phyloP scores from a whole-genome alignment of 2,113 vertebrate genomes.

The Peromyscus leucopus region DNA sequence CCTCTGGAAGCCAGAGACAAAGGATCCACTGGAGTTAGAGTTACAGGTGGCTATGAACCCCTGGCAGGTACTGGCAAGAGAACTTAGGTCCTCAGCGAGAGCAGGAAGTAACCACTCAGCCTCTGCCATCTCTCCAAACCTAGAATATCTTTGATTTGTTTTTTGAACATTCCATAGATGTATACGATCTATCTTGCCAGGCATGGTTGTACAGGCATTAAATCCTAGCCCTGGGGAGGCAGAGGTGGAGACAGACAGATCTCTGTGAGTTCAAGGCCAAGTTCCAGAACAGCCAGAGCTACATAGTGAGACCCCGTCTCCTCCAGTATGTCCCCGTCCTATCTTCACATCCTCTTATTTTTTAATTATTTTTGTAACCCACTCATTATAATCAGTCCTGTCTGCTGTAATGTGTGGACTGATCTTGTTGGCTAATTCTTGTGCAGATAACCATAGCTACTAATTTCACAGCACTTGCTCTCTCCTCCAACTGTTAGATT shows the following conservation, averaged over 20 bases:
- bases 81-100: background rate
- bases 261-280: background rate
- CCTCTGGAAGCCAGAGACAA: background rate
- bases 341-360: background rate
- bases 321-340: background rate
- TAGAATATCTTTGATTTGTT: background rate
- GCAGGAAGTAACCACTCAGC: background rate
- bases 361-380: background rate
- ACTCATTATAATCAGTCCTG: background rate
- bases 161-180: background rate
- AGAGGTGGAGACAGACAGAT: background rate
- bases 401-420: too few species aligned
- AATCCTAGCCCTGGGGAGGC: background rate
- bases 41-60: background rate
- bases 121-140: too few species aligned
- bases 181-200: background rate
- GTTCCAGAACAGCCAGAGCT: background rate
- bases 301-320: background rate
- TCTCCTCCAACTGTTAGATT: too few species aligned
- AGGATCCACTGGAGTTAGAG: background rate
- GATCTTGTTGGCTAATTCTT: background rate
- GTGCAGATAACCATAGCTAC: background rate
- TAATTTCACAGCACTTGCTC: too few species aligned
- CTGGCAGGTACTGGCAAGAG: background rate
- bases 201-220: background rate